phyloP scores from a whole-genome alignment of 2,888 invertebrate species.

The Thereva unica region DNA sequence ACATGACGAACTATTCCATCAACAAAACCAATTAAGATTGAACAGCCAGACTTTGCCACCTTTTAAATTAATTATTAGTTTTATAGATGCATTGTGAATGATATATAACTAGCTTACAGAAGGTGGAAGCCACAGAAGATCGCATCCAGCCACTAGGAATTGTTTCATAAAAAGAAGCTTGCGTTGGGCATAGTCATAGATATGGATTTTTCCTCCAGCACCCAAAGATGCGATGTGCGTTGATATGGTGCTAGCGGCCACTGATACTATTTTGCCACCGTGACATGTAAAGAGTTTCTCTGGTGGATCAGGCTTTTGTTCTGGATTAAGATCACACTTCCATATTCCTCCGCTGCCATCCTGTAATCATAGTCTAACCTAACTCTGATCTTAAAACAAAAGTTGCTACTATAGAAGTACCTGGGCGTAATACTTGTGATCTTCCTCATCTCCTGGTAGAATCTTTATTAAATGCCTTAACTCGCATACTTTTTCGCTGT shows the following conservation, averaged over 20 bases:
- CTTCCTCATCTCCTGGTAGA: constrained; percentile 56
- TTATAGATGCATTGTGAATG: neutral
- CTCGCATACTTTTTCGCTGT: constrained; percentile 47
- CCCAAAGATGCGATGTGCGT: constrained; percentile 75
- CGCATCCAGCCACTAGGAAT: constrained; percentile 63
- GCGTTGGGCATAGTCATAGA: constrained; percentile 70
- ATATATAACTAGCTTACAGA: constrained; percentile 57
- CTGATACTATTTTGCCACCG: constrained; percentile 72
- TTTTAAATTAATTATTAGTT: constrained; percentile 46
- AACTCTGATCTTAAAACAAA: constrained; percentile 66
- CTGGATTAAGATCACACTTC: constrained; percentile 69
- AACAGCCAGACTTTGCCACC: constrained; percentile 68
- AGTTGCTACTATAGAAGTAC: constrained; percentile 57
- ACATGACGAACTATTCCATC: constrained; percentile 72
- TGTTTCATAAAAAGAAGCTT: constrained; percentile 65
- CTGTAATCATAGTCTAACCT: too few relatives aligned
- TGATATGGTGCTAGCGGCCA: constrained; percentile 71
- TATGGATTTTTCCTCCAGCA: constrained; percentile 70
- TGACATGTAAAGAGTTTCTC: constrained; percentile 68
- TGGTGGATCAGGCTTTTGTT: constrained; percentile 58
- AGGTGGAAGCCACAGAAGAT: constrained; percentile 73
- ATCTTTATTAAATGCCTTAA: constrained; percentile 53
- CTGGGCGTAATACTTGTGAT: constrained; percentile 73
- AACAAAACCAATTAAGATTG: constrained; percentile 69
- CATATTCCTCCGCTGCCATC: constrained; percentile 79